Conservation (phyloP, 1,140 invertebrate species). For the Caenorhabditis inopinata region DNA sequence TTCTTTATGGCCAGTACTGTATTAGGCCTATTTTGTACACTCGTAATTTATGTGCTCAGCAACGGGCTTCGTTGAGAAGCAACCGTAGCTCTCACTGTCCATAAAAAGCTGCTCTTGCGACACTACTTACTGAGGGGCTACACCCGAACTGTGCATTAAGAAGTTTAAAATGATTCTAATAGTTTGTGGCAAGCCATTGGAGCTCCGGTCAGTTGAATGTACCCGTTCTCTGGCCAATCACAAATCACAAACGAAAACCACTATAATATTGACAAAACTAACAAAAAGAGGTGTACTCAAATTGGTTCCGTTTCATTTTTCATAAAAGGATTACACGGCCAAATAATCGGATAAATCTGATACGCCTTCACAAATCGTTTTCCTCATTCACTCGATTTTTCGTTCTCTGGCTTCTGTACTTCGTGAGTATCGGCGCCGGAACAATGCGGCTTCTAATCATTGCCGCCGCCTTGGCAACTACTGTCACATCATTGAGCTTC, state of each 20-base stretch:
- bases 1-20: no score
- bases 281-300: background rate
- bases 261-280: background rate
- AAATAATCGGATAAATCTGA: background rate
- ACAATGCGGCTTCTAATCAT: conserved; percentile 2
- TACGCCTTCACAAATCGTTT: background rate
- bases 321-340: background rate
- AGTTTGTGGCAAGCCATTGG: no score
- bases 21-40: no score
- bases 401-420: conserved; percentile 5
- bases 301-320: background rate
- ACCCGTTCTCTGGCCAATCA: no score
- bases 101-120: no score
- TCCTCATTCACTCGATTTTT: background rate
- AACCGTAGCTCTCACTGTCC: no score
- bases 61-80: no score
- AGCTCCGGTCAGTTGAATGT: no score
- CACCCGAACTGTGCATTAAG: no score
- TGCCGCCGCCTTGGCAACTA: background rate
- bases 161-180: no score
- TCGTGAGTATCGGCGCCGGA: background rate
- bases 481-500: background rate
- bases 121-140: no score
- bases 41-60: no score
- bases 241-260: background rate